Conservation (phyloP, 2,113 vertebrate genomes). For the Azemiops feae region DNA sequence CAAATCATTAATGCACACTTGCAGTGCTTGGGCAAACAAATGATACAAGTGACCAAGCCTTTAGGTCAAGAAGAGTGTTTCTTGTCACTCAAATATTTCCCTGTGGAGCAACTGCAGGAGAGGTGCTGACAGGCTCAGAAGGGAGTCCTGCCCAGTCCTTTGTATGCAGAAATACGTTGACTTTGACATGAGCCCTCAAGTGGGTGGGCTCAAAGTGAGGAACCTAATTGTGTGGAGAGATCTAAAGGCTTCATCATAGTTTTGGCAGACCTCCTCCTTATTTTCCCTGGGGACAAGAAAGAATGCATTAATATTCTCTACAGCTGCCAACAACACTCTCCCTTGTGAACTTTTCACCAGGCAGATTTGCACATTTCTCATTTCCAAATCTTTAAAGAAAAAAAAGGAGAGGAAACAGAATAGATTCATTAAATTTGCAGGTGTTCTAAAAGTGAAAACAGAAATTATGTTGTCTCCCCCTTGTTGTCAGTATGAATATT, state of each 20-base stretch:
- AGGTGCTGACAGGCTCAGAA: slow-evolving; percentile 61
- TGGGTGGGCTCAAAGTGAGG: slow-evolving; percentile 41
- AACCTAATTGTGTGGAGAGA: slow-evolving; percentile 24
- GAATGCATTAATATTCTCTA: slow-evolving; percentile 39
- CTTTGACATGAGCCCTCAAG: slow-evolving; percentile 40
- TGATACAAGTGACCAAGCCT: slow-evolving; percentile 31
- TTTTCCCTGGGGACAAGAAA: slow-evolving; percentile 1
- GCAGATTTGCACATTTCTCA: slow-evolving; percentile 31
- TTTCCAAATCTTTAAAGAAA: background rate
- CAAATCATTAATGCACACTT: slow-evolving; percentile 3
- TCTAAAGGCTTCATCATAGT: slow-evolving; percentile 29
- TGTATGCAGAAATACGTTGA: slow-evolving; percentile 41
- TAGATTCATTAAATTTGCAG: slow-evolving; percentile 14
- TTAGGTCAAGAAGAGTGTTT: slow-evolving; percentile 55
- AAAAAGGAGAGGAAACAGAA: background rate
- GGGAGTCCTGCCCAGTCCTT: slow-evolving; percentile 15
- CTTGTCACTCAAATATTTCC: slow-evolving; percentile 61
- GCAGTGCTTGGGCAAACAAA: slow-evolving; percentile 4
- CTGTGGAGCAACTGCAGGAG: slow-evolving; percentile 34
- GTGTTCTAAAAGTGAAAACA: slow-evolving; percentile 44
- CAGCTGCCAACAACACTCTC: slow-evolving; percentile 44
- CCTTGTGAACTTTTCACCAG: slow-evolving; percentile 38
- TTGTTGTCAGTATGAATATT: background rate
- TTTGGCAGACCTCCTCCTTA: slow-evolving; percentile 46
- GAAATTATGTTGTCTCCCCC: slow-evolving; percentile 22